Conservation (phyloP, 2,797 vertebrate species). For the Huso huso region DNA sequence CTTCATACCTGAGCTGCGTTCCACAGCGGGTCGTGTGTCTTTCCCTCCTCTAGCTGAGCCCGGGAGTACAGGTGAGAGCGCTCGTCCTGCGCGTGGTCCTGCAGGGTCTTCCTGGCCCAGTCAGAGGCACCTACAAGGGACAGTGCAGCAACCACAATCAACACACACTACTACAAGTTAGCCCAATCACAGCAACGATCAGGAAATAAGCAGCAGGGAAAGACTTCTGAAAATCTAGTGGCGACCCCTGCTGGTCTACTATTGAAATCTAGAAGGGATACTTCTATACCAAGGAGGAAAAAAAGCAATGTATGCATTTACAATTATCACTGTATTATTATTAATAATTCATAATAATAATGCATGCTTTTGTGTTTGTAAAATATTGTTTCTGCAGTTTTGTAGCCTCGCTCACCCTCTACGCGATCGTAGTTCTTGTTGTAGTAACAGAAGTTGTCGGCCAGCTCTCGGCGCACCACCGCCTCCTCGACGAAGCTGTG, state of each 20-base stretch:
- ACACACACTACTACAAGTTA: neutral
- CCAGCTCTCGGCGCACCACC: conserved; percentile 76
- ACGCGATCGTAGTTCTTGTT: conserved; percentile 76
- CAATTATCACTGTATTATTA: too few species aligned
- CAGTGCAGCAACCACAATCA: neutral
- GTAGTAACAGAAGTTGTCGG: conserved; percentile 89
- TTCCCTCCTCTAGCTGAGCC: conserved; percentile 64
- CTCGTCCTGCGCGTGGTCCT: conserved; percentile 65
- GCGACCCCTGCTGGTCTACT: too few species aligned
- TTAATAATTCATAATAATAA: neutral
- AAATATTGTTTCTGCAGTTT: neutral
- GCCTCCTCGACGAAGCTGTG: conserved; percentile 72
- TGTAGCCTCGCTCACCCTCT: conserved; percentile 52
- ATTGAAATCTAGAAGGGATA: too few species aligned
- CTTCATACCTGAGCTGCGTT: conserved; percentile 72
- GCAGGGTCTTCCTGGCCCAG: conserved; percentile 75
- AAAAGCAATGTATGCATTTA: too few species aligned
- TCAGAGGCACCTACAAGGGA: conserved; percentile 53
- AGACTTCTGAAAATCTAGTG: too few species aligned
- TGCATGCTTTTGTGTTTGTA: neutral
- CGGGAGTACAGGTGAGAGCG: conserved; percentile 58
- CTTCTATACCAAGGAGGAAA: too few species aligned
- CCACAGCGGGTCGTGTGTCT: conserved; percentile 74
- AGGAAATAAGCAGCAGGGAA: too few species aligned
- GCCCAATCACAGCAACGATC: neutral